These are phyloP conservation scores for Heptranchias perlo DNA, from an alignment of 2,113 vertebrate species.

Conservation along the genomic window DNA sequence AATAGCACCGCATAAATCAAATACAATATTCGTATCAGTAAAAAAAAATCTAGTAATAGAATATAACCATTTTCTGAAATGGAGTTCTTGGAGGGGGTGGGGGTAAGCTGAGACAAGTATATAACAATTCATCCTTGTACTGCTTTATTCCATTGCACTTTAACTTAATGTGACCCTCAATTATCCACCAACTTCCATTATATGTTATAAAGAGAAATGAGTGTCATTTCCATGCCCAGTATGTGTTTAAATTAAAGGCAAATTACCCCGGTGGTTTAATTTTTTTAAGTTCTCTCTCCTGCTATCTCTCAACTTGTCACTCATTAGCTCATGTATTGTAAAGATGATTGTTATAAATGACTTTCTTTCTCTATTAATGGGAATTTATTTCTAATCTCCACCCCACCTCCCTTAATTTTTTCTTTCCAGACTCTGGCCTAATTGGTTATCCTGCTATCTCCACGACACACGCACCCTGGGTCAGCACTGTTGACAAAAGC, in stretches of 20 bases:
- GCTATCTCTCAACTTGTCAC: neutral
- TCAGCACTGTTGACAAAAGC: constrained; percentile 52
- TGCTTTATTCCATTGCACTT: neutral
- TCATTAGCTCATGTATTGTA: neutral
- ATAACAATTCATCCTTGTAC: neutral
- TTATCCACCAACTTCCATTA: neutral
- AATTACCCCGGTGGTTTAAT: neutral
- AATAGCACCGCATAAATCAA: no score
- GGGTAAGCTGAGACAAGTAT: no score
- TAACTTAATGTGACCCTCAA: neutral
- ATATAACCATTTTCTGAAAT: neutral
- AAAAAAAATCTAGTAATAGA: no score
- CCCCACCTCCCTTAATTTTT: neutral
- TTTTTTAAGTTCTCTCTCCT: neutral
- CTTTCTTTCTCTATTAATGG: neutral
- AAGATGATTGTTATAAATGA: neutral
- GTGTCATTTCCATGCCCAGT: neutral
- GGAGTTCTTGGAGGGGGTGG: no score
- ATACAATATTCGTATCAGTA: no score
- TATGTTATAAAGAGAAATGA: neutral
- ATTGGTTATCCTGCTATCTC: constrained; percentile 59
- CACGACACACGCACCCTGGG: constrained; percentile 54
- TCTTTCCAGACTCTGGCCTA: constrained; percentile 54
- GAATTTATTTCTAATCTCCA: no score
- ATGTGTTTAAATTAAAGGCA: neutral